These are phyloP conservation scores for Oligia strigilis DNA, from an alignment of 2,888 invertebrate species.

Conservation along the genomic window DNA sequence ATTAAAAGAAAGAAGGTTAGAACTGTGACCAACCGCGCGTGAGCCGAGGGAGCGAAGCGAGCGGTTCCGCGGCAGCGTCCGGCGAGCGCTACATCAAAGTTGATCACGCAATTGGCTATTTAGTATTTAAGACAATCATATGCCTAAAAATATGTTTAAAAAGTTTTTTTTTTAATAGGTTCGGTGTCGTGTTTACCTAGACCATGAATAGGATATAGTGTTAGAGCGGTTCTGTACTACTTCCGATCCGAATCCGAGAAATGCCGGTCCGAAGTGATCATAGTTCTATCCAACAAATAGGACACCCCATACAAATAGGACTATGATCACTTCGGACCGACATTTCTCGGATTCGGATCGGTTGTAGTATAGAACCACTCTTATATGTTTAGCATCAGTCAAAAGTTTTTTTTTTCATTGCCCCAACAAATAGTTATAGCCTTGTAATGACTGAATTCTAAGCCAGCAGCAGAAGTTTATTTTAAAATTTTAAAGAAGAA, in stretches of 20 bases:
- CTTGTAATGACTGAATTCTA: neutral
- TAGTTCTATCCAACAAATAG: too few species aligned
- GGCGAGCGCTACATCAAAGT: neutral
- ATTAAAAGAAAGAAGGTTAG: neutral
- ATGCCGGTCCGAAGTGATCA: too few species aligned
- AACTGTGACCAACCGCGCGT: neutral
- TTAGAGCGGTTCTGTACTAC: too few species aligned
- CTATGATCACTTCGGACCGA: too few species aligned
- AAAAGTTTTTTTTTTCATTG: neutral
- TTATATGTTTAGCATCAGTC: neutral
- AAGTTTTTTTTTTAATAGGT: neutral
- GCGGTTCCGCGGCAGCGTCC: neutral
- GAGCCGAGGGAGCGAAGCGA: neutral
- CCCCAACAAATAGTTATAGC: neutral
- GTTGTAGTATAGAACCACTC: too few species aligned
- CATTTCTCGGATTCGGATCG: too few species aligned
- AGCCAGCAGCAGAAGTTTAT: neutral
- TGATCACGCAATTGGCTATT: neutral
- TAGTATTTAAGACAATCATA: neutral
- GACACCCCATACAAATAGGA: too few species aligned
- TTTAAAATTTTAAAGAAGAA: neutral
- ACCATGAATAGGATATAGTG: slow-evolving; percentile 5
- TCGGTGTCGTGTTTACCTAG: neutral
- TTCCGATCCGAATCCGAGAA: too few species aligned
- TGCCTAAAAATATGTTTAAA: neutral